Base-by-base conservation (phyloP, 2,797 vertebrate species). In the Brachyalestes nurse region DNA sequence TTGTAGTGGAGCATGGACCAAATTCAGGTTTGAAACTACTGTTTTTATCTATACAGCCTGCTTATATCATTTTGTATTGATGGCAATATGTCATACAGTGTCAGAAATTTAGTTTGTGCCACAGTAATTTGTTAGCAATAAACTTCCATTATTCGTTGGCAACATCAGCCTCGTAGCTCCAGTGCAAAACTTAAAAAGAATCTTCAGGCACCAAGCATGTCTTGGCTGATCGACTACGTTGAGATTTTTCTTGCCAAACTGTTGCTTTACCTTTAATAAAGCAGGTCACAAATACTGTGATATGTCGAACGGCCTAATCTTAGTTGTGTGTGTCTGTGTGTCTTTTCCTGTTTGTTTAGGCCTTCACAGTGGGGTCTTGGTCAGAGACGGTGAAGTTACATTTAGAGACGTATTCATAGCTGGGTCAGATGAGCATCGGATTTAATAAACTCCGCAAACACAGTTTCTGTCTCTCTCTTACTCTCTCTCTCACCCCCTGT, bases 391-490 rank as follows among this genome's bases (percentile, higher is more conserved):
- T 38, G 13, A 64, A 21, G 64, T 21, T 49, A 42, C 10, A 17
- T 64, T 38, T 19, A 64, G 75, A 86, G 89, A 86, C 86, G 84
- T 89, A 88, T 86, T 83, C 87, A 89, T 89, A 89, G 83, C 62
- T 13, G 49, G 25, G 90, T 91, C 92, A 92, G 89, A 70, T 84
- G 7, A 79, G 89, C 83, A 87, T 85, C 89, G 82, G 88, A 91
- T 89, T 92, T 93, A 93, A 93, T 93, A 93, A 93, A 93, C 89
- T 89, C 86, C 86, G 72, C 85, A 84, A 65, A 88, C 91, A 90
- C 91, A 92, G 88, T n/a, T 16, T 65, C 17, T 65, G 7, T 40
- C 62, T 65, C 34, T 65, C 3, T 28, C 60, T 58, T n/a, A 13
- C n/a, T 62, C 16, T 34, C 1, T 40, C 34, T 65, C 62, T 62